These are phyloP conservation scores for Heliconius hermathena DNA, from an alignment of 1,140 invertebrate species.

Conservation along the genomic window DNA sequence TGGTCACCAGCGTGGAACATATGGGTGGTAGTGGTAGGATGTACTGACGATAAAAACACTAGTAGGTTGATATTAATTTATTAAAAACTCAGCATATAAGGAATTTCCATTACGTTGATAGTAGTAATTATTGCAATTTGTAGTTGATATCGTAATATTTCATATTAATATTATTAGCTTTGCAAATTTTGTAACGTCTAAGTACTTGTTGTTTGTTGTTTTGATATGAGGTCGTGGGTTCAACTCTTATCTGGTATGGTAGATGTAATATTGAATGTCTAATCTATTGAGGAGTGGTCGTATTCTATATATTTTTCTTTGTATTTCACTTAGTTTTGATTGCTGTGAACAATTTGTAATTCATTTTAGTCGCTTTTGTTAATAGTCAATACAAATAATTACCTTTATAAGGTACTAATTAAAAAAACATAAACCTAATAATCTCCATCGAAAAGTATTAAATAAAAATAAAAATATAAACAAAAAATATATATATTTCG, in stretches of 20 bases:
- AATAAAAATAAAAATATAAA: conserved; percentile 18
- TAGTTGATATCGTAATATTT: neutral
- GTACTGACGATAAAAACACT: conserved; percentile 21
- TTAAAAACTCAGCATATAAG: conserved; percentile 16
- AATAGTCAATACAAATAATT: neutral
- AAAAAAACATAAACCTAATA: conserved; percentile 11
- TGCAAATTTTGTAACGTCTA: neutral
- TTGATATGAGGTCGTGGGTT: neutral
- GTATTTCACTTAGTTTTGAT: neutral
- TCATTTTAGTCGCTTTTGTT: neutral
- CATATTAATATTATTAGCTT: neutral
- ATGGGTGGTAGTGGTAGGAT: conserved; percentile 43
- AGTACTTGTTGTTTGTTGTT: neutral
- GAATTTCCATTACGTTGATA: neutral
- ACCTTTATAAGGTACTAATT: conserved; percentile 21
- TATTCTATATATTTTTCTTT: neutral
- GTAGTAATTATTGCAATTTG: conserved; percentile 3
- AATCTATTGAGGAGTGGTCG: neutral
- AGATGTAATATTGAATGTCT: neutral
- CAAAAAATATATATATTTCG: conserved; percentile 11
- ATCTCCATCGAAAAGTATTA: neutral
- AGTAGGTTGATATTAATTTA: conserved; percentile 8
- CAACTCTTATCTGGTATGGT: neutral
- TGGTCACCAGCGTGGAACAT: conserved; percentile 51
- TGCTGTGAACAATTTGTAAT: neutral